Base-by-base conservation (phyloP, 2,888 invertebrate genomes). In the Chrysomela aeneicollis region DNA sequence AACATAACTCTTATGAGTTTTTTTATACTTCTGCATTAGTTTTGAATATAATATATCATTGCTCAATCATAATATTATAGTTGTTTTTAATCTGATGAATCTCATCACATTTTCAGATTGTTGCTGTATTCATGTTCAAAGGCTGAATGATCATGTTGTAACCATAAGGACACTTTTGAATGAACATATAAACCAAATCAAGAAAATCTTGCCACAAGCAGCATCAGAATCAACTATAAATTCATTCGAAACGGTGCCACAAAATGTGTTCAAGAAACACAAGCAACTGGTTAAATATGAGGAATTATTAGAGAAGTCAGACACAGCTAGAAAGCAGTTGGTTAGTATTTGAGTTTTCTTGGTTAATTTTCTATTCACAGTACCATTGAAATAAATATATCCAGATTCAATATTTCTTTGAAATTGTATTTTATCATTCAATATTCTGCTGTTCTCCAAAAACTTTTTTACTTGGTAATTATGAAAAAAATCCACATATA, bases 311-410 rank as follows among this genome's bases (percentile, higher is more conserved):
- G 19, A 47, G 17, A 47, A 47, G 8, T 47, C 47, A 17, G 47
- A 47, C 8, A 19, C 47, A 47, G 47, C 47, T 47, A 47, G 47
- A 17, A 47, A 47, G 12, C 47, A 47, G 47, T 47, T 47, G 47
- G 47, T 47, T n/a, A n/a, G n/a, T n/a, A n/a, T n/a, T n/a, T n/a
- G n/a, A n/a, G n/a, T n/a, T n/a, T n/a, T n/a, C n/a, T n/a, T n/a
- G n/a, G n/a, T n/a, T n/a, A n/a, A n/a, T n/a, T n/a, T n/a, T n/a
- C n/a, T n/a, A n/a, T n/a, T n/a, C n/a, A n/a, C n/a, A n/a, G n/a
- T n/a, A n/a, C n/a, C n/a, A n/a, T n/a, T n/a, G n/a, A n/a, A n/a
- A n/a, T n/a, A n/a, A n/a, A n/a, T n/a, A n/a, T n/a, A n/a, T n/a
- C n/a, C n/a, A n/a, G n/a, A n/a, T n/a, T n/a, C n/a, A n/a, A n/a